A percentile compares a stretch with the other conserved stretches of the same genome.
Conservation (phyloP, 2,797 vertebrate species). For the Falco berigora region DNA sequence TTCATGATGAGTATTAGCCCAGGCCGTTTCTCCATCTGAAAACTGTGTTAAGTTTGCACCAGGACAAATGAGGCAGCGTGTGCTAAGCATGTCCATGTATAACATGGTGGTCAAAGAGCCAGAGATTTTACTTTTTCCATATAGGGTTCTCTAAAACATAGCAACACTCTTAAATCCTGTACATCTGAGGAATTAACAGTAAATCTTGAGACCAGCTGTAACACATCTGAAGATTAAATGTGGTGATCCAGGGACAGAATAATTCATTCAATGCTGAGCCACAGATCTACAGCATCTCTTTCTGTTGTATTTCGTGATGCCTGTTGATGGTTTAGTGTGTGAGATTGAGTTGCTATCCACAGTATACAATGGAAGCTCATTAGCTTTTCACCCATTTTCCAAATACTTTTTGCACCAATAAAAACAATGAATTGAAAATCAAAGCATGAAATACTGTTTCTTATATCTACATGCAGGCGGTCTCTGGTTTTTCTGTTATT, state of each 20-base stretch:
- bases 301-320: not conserved
- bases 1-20: not conserved
- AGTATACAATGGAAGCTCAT: not conserved
- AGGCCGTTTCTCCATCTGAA: not conserved
- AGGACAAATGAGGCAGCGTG: not conserved
- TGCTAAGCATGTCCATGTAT: not conserved
- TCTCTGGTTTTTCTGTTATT: not conserved
- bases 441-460: not conserved
- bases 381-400: not conserved
- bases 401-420: not conserved
- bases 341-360: not conserved
- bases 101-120: not conserved
- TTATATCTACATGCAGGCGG: not conserved
- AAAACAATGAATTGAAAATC: not conserved
- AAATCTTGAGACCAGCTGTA: not conserved
- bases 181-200: not conserved
- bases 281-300: not conserved
- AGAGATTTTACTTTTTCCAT: not conserved
- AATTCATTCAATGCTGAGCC: not conserved
- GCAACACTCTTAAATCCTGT: not conserved
- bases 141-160: not conserved
- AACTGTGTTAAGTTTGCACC: not conserved
- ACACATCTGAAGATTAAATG: not conserved
- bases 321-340: not conserved
- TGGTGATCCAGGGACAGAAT: not conserved